phyloP scores from a whole-genome alignment of 2,797 vertebrate species.

The Falco berigora region DNA sequence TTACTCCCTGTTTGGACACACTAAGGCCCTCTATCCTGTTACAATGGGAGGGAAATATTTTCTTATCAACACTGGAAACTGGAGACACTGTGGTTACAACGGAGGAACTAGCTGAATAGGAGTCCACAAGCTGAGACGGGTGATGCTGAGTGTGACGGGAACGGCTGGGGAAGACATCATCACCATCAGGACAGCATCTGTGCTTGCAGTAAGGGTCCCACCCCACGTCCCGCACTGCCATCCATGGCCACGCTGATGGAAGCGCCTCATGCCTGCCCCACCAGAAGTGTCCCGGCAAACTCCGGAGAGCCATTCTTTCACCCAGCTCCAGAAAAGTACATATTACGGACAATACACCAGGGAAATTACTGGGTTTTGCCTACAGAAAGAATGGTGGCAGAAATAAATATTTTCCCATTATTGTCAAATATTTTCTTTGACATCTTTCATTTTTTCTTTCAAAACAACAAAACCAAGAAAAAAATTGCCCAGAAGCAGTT shows the following conservation, averaged over 20 bases:
- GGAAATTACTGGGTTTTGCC: not conserved
- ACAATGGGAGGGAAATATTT: not conserved
- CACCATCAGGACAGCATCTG: fast-evolving
- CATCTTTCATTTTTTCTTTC: not conserved
- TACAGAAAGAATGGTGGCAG: not conserved
- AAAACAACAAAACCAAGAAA: not conserved
- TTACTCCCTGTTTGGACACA: not conserved
- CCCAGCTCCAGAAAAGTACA: not conserved
- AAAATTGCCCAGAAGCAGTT: not conserved
- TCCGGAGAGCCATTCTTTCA: fast-evolving
- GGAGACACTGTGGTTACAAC: not conserved
- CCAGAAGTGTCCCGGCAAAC: not conserved
- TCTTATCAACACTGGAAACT: not conserved
- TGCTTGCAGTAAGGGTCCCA: fast-evolving
- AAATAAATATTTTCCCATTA: not conserved
- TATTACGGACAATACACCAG: not conserved
- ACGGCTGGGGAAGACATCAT: not conserved
- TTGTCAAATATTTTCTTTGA: not conserved
- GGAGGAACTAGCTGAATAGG: not conserved
- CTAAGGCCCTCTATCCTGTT: not conserved
- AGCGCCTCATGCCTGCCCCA: fast-evolving
- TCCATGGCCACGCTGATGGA: not conserved
- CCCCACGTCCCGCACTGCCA: fast-evolving
- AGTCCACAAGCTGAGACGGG: fast-evolving
- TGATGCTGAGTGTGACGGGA: not conserved